Evolutionary conservation across 2,113 vertebrate genomes (phyloP), one percentile per base, ranked within the genome.

Genomic region (Phasianus colchicus): DNA sequence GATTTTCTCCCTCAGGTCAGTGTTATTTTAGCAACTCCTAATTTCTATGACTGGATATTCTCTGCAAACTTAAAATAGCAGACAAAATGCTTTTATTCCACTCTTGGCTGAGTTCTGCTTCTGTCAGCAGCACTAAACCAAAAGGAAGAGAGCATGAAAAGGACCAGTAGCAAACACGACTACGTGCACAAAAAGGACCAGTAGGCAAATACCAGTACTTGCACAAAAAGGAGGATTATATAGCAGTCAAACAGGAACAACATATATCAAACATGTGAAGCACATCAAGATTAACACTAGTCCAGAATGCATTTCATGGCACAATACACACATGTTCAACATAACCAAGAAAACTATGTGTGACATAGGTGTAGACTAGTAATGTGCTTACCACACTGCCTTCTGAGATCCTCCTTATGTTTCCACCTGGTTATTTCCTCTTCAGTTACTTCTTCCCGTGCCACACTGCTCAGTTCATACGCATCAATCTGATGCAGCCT

Each of bases 401-500:
- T 98, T 95, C 98, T 98, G 54, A 98, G 97, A 16, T 98, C 98
- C 90, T 98, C 98, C 86, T 95, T 99, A 52, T 90, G 97, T 93
- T 98, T 93, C 99, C 99, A 99, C 79, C 94, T 98, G 54, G 72
- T 95, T 79, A 99, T 97, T 84, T 99, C 98, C 79, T 99, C 98
- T 32, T 99, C 98, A 0, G 99, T 99, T 57, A 98, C 98, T 97
- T 99, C 99, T 80, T 99, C 98, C 96, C 99, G 98, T 30, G 99
- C 99, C 83, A 99, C 98, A 3, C 97, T 99, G 97, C 99, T 99
- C 89, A 99, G 96, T 67, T 99, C 99, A 20, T 99, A 98, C 4
- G 98, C 98, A 4, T 99, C 98, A 45, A 99, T 97, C 92, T 99
- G 98, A 90, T 99, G 99, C 55, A 99, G 95, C 86, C 99, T 99